phyloP scores from a whole-genome alignment of 2,888 invertebrate species.

The Catonia carolina region DNA sequence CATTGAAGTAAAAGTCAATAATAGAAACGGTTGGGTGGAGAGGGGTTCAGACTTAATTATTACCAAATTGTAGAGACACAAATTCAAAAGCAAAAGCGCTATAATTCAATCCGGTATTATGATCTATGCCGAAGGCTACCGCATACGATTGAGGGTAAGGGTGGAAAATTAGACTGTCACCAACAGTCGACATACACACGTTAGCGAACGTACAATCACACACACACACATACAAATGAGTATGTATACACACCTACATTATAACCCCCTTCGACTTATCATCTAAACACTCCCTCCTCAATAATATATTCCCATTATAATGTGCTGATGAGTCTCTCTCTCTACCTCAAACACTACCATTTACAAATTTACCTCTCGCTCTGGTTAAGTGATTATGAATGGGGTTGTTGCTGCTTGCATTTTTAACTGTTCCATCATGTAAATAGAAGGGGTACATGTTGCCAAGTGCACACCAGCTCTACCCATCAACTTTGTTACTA shows the following conservation, averaged over 20 bases:
- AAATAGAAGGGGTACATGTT: too few species aligned
- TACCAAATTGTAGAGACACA: neutral
- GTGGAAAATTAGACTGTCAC: slow-evolving; percentile 12
- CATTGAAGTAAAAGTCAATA: too few species aligned
- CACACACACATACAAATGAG: neutral
- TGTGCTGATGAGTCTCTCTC: neutral
- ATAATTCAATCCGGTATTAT: slow-evolving; percentile 7
- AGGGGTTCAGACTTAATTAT: slow-evolving; percentile 2
- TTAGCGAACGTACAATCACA: neutral
- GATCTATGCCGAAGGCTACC: neutral
- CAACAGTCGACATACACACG: neutral
- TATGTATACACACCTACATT: neutral
- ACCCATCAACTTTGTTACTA: too few species aligned
- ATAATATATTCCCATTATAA: too few species aligned
- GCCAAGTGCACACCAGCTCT: too few species aligned
- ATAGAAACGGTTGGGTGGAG: too few species aligned
- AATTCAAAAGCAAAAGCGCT: slow-evolving; percentile 1
- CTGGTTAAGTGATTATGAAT: too few species aligned
- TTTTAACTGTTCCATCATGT: too few species aligned
- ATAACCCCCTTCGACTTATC: neutral
- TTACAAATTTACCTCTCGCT: too few species aligned
- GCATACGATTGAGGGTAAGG: neutral
- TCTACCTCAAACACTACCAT: neutral
- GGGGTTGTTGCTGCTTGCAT: too few species aligned
- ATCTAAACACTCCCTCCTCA: too few species aligned